Percentiles rank a stretch among this genome's conserved stretches.
Evolutionary conservation across 2,888 invertebrate genomes (phyloP).

Genomic region (Tortrix viridana): DNA sequence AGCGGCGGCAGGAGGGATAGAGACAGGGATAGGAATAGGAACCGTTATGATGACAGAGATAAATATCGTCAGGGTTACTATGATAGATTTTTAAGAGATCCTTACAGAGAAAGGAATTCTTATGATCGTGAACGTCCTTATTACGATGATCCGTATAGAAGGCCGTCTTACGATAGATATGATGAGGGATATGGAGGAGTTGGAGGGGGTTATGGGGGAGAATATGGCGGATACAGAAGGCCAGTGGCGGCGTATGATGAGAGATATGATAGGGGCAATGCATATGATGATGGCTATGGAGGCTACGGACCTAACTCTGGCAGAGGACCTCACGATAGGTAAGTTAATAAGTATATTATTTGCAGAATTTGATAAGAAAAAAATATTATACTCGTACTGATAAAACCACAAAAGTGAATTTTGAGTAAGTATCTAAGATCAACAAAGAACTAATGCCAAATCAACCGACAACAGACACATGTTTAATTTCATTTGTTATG

Average conservation of each 20-base stretch:
- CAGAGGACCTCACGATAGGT: conserved; percentile 80
- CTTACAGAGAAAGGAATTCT: conserved; percentile 65
- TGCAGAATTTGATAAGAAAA: too few relatives aligned
- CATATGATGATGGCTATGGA: conserved; percentile 67
- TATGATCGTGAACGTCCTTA: conserved; percentile 48
- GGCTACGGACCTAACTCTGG: conserved; percentile 65
- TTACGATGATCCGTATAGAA: conserved; percentile 65
- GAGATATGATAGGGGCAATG: conserved; percentile 52
- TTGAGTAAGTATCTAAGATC: too few relatives aligned
- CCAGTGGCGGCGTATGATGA: conserved; percentile 54
- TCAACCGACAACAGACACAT: too few relatives aligned
- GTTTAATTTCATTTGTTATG: too few relatives aligned
- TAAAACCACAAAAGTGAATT: too few relatives aligned
- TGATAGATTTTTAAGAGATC: conserved; percentile 71
- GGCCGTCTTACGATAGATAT: conserved; percentile 64
- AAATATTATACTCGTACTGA: too few relatives aligned
- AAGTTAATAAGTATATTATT: too few relatives aligned
- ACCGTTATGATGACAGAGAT: conserved; percentile 53
- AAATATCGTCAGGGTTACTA: conserved; percentile 76
- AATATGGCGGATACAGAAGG: conserved; percentile 57
- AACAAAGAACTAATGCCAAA: too few relatives aligned
- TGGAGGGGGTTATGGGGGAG: conserved; percentile 54
- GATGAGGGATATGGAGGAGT: conserved; percentile 47
- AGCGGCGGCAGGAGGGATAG: conserved; percentile 55
- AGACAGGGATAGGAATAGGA: conserved; percentile 52